Conservation (phyloP, 2,888 invertebrate genomes). For the Napeogenes sylphis region DNA sequence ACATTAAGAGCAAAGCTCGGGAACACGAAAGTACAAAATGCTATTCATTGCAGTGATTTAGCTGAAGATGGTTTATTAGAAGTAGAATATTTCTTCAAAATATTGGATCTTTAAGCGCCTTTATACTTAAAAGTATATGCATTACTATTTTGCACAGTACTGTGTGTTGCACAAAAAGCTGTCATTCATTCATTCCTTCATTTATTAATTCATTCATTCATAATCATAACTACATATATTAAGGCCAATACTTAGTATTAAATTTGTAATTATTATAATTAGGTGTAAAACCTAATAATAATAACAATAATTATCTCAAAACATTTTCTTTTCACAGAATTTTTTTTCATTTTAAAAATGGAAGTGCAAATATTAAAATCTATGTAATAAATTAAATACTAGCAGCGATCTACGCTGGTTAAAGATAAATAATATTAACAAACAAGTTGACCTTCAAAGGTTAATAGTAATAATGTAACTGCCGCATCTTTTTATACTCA, state of each 20-base stretch:
- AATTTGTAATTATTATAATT: too few relatives aligned
- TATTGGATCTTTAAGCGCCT: constrained; percentile 68
- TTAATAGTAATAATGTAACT: background rate
- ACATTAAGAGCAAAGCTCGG: constrained; percentile 92
- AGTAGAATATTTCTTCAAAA: constrained; percentile 88
- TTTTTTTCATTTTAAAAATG: too few relatives aligned
- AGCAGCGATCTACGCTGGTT: too few relatives aligned
- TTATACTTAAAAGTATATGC: background rate
- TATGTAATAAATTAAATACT: too few relatives aligned
- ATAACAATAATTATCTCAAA: too few relatives aligned
- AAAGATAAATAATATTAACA: too few relatives aligned
- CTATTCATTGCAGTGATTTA: constrained; percentile 95
- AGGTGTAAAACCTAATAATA: too few relatives aligned
- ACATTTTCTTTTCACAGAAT: too few relatives aligned
- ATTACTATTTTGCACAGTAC: background rate
- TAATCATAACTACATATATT: too few relatives aligned
- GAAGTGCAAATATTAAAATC: too few relatives aligned
- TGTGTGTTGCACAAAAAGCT: background rate
- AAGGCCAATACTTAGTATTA: too few relatives aligned
- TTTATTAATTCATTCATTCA: background rate
- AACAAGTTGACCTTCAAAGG: background rate
- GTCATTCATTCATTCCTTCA: background rate
- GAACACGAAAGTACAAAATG: constrained; percentile 88
- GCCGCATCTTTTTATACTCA: constrained; percentile 1
- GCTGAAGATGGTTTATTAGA: constrained; percentile 91